Conservation (phyloP, 2,888 invertebrate genomes). For the Pegoplata infirma region DNA sequence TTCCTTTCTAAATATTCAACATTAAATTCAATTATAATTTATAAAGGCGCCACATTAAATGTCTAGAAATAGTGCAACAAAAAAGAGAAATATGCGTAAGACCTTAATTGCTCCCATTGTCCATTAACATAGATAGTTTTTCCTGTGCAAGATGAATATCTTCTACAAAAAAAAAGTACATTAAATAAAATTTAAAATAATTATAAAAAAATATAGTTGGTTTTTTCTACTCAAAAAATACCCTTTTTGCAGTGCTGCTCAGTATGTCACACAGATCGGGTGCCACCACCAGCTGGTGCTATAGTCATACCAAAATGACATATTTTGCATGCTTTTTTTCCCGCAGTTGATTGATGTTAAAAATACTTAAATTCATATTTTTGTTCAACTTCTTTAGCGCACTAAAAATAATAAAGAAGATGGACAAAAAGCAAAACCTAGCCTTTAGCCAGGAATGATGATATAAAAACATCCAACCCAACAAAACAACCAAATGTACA, state of each 20-base stretch:
- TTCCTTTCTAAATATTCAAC: not conserved
- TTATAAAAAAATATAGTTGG: not conserved
- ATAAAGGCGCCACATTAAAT: conserved; percentile 5
- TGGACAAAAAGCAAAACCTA: not conserved
- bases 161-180: not conserved
- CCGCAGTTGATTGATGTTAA: not conserved
- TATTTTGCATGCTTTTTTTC: not conserved
- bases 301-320: not conserved
- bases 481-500: conserved; percentile 34
- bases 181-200: not conserved
- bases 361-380: not conserved
- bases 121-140: not conserved
- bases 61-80: too few species aligned
- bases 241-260: not conserved
- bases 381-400: not conserved
- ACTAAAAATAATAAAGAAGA: conserved; percentile 19
- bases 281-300: too few species aligned
- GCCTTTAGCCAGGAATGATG: conserved; percentile 40
- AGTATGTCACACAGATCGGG: not conserved
- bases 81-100: conserved; percentile 4
- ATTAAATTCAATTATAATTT: not conserved
- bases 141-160: not conserved
- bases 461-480: not conserved
- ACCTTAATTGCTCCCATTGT: conserved; percentile 47
- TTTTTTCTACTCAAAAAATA: not conserved